Evolutionary conservation across 2,797 vertebrate genomes (phyloP).

Genomic region (Sebastes vulpes): DNA sequence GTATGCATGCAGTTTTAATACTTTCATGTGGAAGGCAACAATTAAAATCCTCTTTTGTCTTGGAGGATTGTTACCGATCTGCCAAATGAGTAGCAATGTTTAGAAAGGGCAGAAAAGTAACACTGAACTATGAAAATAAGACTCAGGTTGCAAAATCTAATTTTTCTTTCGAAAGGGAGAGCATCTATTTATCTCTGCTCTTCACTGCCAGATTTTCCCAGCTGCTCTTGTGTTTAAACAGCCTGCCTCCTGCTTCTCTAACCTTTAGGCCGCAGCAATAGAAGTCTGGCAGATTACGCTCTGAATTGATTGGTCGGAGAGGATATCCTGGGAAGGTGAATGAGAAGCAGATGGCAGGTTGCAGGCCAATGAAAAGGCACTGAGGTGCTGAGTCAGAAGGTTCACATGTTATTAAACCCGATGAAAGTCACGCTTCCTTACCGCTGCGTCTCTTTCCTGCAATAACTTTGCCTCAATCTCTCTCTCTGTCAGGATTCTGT

Average conservation of each 20-base stretch:
- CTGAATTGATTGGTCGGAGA: constrained; percentile 67
- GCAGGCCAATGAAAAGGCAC: constrained; percentile 54
- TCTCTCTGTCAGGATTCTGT: neutral
- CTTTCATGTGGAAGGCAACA: too few species aligned
- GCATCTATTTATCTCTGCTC: constrained; percentile 30
- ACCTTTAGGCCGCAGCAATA: constrained; percentile 50
- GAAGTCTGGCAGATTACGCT: constrained; percentile 58
- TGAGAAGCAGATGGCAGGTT: constrained; percentile 75
- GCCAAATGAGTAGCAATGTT: neutral
- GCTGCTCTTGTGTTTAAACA: constrained; percentile 50
- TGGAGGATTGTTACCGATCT: neutral
- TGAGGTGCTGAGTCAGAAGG: constrained; percentile 61
- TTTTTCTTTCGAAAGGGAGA: neutral
- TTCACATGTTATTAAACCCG: constrained; percentile 62
- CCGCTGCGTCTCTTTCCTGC: constrained; percentile 23
- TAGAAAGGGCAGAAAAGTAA: neutral
- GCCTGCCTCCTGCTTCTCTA: constrained; percentile 49
- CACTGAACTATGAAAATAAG: neutral
- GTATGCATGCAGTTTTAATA: neutral
- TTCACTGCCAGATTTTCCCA: constrained; percentile 42
- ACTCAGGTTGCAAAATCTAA: neutral
- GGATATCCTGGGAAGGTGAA: constrained; percentile 71
- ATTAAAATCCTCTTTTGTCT: neutral
- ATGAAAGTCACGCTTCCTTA: constrained; percentile 61
- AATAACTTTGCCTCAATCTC: neutral